These are phyloP conservation scores for Phoenicopterus ruber DNA, from an alignment of 2,113 vertebrate genomes.

Conservation along the genomic window DNA sequence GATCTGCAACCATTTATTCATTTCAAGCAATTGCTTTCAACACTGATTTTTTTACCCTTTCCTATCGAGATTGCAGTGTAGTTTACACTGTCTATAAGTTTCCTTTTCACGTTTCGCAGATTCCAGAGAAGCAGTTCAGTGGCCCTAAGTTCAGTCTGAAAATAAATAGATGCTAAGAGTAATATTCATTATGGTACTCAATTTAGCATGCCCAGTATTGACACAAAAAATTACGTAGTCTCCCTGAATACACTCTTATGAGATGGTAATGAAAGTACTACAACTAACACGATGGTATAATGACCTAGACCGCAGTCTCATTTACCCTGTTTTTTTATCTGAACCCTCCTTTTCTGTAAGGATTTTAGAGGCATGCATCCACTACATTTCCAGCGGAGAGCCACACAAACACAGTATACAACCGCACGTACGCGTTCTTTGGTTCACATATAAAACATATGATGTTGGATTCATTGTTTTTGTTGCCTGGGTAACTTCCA, in stretches of 20 bases:
- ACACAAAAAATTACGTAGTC: background rate
- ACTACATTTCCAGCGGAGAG: background rate
- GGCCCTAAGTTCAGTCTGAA: background rate
- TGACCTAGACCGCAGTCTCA: background rate
- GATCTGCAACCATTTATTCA: background rate
- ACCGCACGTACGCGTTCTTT: fast-evolving
- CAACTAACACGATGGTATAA: background rate
- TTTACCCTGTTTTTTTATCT: background rate
- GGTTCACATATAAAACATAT: background rate
- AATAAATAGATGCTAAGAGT: background rate
- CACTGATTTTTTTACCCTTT: background rate
- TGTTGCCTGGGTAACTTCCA: background rate
- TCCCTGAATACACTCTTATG: background rate
- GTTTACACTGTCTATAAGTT: background rate
- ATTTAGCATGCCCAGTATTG: background rate
- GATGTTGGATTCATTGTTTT: background rate
- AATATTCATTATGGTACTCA: background rate
- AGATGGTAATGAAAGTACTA: background rate
- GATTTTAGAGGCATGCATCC: background rate
- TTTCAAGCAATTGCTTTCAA: background rate
- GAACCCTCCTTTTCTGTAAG: background rate
- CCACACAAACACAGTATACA: background rate
- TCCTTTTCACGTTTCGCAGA: background rate
- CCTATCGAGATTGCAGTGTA: fast-evolving
- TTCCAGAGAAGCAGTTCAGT: background rate